A percentile compares a stretch with the other conserved stretches of the same genome.
Conservation (phyloP, 2,888 invertebrate species). For the Halictus ligatus region DNA sequence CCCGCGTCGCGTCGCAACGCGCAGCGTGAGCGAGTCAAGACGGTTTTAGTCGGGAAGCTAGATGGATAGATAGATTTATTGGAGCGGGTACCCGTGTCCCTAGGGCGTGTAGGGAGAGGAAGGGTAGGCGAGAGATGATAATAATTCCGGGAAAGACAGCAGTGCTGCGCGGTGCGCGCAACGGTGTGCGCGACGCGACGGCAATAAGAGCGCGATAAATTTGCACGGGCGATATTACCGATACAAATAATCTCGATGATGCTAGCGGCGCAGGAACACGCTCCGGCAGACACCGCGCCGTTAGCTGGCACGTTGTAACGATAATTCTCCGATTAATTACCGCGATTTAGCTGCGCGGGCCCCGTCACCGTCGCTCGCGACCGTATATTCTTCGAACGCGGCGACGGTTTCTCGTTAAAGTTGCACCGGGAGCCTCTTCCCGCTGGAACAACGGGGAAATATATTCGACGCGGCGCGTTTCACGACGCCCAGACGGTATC, state of each 20-base stretch:
- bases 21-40: conserved; percentile 26
- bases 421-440: conserved; percentile 24
- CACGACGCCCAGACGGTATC: conserved; percentile 19
- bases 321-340: conserved; percentile 49
- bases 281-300: conserved; percentile 3
- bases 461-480: conserved; percentile 30
- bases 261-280: background rate
- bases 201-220: conserved; percentile 12
- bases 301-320: conserved; percentile 28
- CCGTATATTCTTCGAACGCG: conserved; percentile 45
- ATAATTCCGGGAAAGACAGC: conserved; percentile 8
- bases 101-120: background rate
- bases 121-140: background rate
- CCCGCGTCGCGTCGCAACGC: background rate
- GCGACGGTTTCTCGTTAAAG: conserved; percentile 51
- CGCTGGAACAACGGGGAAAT: conserved; percentile 33
- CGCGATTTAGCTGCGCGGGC: conserved; percentile 22
- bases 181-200: background rate
- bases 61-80: conserved; percentile 31
- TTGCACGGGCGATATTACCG: background rate
- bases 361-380: conserved; percentile 27
- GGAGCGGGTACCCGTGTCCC: background rate
- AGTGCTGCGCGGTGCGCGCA: background rate
- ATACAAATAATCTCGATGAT: conserved; percentile 17
- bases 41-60: conserved; percentile 13